Percentiles rank a stretch among this genome's conserved stretches.
phyloP scores from a whole-genome alignment of 2,797 vertebrate species.

The Malacoctenus gilli region DNA sequence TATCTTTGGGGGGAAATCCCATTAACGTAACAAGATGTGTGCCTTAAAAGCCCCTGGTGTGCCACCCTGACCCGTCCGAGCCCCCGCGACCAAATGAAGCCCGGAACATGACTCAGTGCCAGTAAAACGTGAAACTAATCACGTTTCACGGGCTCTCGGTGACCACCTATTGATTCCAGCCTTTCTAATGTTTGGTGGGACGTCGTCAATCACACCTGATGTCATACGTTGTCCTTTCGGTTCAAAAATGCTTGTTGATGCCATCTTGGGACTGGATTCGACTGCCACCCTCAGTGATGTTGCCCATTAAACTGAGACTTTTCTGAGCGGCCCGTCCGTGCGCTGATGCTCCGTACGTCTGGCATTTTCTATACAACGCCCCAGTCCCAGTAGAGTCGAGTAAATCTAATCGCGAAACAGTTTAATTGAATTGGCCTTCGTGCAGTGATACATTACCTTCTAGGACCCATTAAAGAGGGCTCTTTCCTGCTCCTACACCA shows the following conservation, averaged over 20 bases:
- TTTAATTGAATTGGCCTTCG: conserved; percentile 71
- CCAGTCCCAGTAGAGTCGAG: conserved; percentile 50
- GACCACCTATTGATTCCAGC: conserved; percentile 62
- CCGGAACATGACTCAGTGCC: conserved; percentile 66
- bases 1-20: conserved; percentile 1
- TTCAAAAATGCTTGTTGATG: conserved; percentile 48
- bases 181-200: conserved; percentile 51
- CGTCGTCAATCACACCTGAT: conserved; percentile 60
- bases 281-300: conserved; percentile 38
- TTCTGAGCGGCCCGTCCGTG: conserved; percentile 54
- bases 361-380: conserved; percentile 49
- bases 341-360: conserved; percentile 47
- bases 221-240: conserved; percentile 40
- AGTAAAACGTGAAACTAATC: conserved; percentile 70
- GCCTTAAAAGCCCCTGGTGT: conserved; percentile 22
- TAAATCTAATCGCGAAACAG: conserved; percentile 70
- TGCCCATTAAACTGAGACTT: conserved; percentile 40
- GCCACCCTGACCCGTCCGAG: conserved; percentile 29
- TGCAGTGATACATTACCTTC: conserved; percentile 69
- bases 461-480: conserved; percentile 64
- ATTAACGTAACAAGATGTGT: conserved; percentile 17
- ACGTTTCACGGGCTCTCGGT: conserved; percentile 65
- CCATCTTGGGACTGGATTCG: conserved; percentile 39
- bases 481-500: conserved; percentile 46
- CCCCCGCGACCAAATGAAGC: conserved; percentile 31